phyloP scores from a whole-genome alignment of 2,113 vertebrate genomes.

The Lontra canadensis region DNA sequence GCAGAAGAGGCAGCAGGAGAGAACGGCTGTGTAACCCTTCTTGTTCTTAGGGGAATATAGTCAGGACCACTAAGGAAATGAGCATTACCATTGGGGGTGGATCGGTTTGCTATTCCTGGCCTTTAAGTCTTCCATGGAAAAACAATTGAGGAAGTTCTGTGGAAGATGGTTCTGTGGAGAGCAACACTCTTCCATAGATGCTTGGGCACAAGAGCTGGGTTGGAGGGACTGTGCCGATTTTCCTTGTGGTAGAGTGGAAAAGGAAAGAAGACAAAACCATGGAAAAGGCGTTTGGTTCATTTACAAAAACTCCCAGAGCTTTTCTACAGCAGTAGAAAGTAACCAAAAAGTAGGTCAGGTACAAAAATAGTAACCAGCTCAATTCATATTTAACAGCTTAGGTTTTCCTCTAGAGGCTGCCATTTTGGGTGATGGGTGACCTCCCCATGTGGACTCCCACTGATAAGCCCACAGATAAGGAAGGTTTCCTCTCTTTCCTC shows the following conservation, averaged over 20 bases:
- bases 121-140: slow-evolving; percentile 31
- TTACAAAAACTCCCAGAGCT: slow-evolving; percentile 45
- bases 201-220: neutral
- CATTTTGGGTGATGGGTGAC: slow-evolving; percentile 32
- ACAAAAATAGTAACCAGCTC: slow-evolving; percentile 67
- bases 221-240: neutral
- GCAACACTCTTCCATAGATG: neutral
- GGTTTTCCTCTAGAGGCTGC: slow-evolving; percentile 44
- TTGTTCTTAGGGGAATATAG: neutral
- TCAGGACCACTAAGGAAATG: neutral
- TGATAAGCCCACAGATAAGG: neutral
- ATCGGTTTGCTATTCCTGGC: slow-evolving; percentile 14
- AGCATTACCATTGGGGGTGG: neutral
- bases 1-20: neutral
- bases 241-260: neutral
- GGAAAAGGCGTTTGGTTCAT: slow-evolving; percentile 33
- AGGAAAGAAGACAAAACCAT: neutral
- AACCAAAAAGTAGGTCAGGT: slow-evolving; percentile 60
- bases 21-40: neutral
- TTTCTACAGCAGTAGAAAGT: slow-evolving; percentile 25
- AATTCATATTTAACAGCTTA: slow-evolving; percentile 37
- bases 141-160: neutral
- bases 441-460: neutral
- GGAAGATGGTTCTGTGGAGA: neutral
- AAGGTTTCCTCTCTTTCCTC: neutral